A percentile compares a stretch with the other conserved stretches of the same genome.
Evolutionary conservation across 2,113 vertebrate species (phyloP).

Genomic region (Probosciger aterrimus): DNA sequence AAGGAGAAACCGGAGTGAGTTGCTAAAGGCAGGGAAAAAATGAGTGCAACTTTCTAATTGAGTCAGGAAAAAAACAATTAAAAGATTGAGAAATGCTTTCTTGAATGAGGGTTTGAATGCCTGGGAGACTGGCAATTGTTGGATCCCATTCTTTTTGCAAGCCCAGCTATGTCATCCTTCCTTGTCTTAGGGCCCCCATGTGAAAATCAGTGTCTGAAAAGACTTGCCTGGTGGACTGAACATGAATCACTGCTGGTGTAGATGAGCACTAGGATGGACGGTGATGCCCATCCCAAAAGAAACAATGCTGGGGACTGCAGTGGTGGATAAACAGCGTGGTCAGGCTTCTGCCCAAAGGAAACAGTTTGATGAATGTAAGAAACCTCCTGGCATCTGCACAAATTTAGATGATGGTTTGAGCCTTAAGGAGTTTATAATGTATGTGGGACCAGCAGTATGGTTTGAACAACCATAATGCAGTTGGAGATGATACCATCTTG

Average conservation of each 20-base stretch:
- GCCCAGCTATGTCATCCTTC: not conserved
- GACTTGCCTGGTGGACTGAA: not conserved
- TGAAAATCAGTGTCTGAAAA: not conserved
- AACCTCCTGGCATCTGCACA: not conserved
- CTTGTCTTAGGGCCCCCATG: not conserved
- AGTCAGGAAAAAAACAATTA: not conserved
- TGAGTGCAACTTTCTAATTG: not conserved
- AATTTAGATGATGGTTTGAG: not conserved
- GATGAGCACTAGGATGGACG: not conserved
- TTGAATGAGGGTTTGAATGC: not conserved
- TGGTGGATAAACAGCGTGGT: not conserved
- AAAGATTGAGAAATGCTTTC: not conserved
- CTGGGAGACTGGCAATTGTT: not conserved
- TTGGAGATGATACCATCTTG: not conserved
- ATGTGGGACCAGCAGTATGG: not conserved
- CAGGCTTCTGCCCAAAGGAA: not conserved
- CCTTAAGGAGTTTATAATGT: not conserved
- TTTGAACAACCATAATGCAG: not conserved
- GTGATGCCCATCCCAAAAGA: not conserved
- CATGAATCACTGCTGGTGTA: not conserved
- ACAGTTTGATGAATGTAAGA: not conserved
- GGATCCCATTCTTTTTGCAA: not conserved
- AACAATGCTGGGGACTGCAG: not conserved
- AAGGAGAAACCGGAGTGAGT: not conserved
- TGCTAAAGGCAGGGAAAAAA: slow-evolving; percentile 18